A percentile compares a stretch with the other conserved stretches of the same genome.
These are phyloP conservation scores for Zapornia atra DNA, from an alignment of 2,113 vertebrate species.

Conservation along the genomic window DNA sequence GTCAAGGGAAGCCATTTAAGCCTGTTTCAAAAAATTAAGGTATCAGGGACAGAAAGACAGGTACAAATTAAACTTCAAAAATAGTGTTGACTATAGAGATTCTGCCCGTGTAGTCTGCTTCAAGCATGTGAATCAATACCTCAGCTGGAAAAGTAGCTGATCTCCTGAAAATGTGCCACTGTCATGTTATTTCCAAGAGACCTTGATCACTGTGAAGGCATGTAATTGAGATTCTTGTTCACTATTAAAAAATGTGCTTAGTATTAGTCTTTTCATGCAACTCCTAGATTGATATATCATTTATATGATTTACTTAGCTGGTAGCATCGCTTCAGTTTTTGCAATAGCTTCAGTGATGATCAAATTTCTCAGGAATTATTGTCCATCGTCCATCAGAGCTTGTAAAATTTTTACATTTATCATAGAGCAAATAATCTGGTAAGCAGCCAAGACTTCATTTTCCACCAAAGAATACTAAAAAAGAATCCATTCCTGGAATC, in stretches of 20 bases:
- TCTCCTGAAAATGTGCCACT: neutral
- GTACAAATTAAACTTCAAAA: neutral
- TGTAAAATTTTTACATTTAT: slow-evolving; percentile 66
- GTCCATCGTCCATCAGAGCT: slow-evolving; percentile 46
- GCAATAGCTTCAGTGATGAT: slow-evolving; percentile 64
- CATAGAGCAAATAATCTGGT: slow-evolving; percentile 63
- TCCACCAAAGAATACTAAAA: slow-evolving; percentile 63
- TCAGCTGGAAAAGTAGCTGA: neutral
- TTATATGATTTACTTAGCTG: neutral
- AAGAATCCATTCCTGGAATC: slow-evolving; percentile 43
- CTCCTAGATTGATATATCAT: neutral
- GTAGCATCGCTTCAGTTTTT: slow-evolving; percentile 66
- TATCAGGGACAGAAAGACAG: neutral
- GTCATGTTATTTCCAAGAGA: neutral
- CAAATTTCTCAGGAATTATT: slow-evolving; percentile 72
- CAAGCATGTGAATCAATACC: neutral
- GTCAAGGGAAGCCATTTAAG: neutral
- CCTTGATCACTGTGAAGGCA: neutral
- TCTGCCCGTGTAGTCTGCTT: neutral
- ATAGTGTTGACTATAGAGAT: neutral
- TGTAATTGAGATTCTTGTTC: neutral
- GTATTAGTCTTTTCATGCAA: neutral
- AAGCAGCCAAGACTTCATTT: slow-evolving; percentile 66
- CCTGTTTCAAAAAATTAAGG: neutral
- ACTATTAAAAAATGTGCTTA: neutral